A percentile compares a stretch with the other conserved stretches of the same genome.
phyloP scores from a whole-genome alignment of 2,113 vertebrate genomes.

The Oryzias curvinotus region DNA sequence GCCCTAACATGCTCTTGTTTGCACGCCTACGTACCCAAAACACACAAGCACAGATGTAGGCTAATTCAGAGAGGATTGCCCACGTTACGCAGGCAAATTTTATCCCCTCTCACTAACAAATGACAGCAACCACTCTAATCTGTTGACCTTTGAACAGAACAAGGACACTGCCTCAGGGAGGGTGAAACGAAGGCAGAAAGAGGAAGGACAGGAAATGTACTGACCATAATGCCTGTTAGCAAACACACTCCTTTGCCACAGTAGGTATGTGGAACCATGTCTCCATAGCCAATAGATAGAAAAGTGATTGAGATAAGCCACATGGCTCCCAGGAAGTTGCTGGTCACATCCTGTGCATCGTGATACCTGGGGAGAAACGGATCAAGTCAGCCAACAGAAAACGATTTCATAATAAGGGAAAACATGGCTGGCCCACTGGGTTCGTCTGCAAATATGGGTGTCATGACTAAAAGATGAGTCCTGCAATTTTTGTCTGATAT shows the following conservation, averaged over 20 bases:
- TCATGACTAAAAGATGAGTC: conserved; percentile 24
- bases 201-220: conserved; percentile 43
- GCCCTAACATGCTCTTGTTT: conserved; percentile 49
- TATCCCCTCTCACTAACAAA: conserved; percentile 16
- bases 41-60: conserved; percentile 55
- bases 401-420: background rate
- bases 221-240: conserved; percentile 99
- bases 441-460: conserved; percentile 26
- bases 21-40: conserved; percentile 42
- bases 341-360: conserved; percentile 96
- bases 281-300: conserved; percentile 96
- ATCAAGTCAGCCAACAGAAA: conserved; percentile 9
- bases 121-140: conserved; percentile 58
- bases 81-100: conserved; percentile 54
- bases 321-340: conserved; percentile 98
- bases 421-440: conserved; percentile 10
- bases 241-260: conserved; percentile 97
- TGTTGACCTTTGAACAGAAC: conserved; percentile 56
- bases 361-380: conserved; percentile 84
- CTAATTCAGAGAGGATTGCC: conserved; percentile 63
- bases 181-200: background rate
- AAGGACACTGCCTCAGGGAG: conserved; percentile 21
- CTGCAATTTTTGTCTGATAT: conserved; percentile 14
- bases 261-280: conserved; percentile 99
- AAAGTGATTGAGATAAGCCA: conserved; percentile 99